Base-by-base conservation (phyloP, 1,140 invertebrate species). In the Sitophilus oryzae region DNA sequence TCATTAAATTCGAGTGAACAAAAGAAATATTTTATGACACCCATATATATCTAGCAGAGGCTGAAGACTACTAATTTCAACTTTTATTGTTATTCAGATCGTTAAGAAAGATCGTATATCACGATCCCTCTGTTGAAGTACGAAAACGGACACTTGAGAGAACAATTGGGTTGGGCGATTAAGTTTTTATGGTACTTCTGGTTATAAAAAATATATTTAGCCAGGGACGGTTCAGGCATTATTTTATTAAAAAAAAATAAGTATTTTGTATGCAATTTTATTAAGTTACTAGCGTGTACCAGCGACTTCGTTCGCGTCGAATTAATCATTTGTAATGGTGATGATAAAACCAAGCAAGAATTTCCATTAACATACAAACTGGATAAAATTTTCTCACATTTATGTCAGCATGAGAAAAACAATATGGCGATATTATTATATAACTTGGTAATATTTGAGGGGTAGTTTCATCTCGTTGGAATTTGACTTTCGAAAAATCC, bases 91-190 rank as follows among this genome's bases (percentile, higher is more conserved):
- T 40, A 40, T 40, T 5, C 8, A 8, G 38, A 14, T 40, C 38
- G 14, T 15, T 40, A 15, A 40, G 18, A 40, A 14, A 14, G 38
- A 20, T 20, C 38, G 38, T 40, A 40, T 20, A 40, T 40, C 38
- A 40, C n/a, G 5, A 40, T 40, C 38, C 14, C 38, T 20, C 38
- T 6, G n/a, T 14, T 40, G 8, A 40, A 5, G 38, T 20, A 40
- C 14, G 38, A 40, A 40, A 40, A 40, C 38, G 8, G 14, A 40
- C 38, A 40, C 38, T 40, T 40, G 18, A 20, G n/a, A n/a, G 18
- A 40, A 40, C 38, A 40, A 40, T 40, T 15, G 18, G 38, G 14
- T 40, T 15, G 18, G 38, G 14, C 38, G 38, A 30, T 30, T 30
- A 30, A 30, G 25, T 5, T 30, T 30, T 11, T 30, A 5, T 30